Evolutionary conservation across 2,888 invertebrate genomes (phyloP), one percentile per base, ranked within the genome.

Genomic region (Andrena minutula): DNA sequence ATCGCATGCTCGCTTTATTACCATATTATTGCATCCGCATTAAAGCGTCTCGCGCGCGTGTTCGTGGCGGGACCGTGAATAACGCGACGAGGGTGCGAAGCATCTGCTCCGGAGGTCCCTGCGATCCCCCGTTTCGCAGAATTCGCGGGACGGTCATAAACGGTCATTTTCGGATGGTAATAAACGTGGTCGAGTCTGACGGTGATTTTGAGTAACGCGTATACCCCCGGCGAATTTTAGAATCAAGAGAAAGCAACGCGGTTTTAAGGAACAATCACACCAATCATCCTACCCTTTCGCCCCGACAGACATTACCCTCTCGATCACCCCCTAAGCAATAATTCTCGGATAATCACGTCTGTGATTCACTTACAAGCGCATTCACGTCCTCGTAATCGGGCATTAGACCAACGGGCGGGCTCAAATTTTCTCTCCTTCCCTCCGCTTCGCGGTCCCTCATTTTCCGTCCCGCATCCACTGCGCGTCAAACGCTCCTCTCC

Each of bases 1-100:
- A 86, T 87, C 84, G 79, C 51, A 86, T 80, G 75, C 75, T 72
- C 66, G 75, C 78, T 86, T 81, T 73, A 87, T 88, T 88, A 86
- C 71, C 86, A 82, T 87, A 88, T 87, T 85, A 85, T 81, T 72
- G 79, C 79, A 56, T 65, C 23, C 53, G 72, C 41, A 75, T 82
- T 75, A 69, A 79, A 77, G 66, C 78, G 69, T 65, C 65, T 28
- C 47, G 53, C n/a, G 64, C 73, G 73, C 69, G 80, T 74, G 81
- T 70, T 65, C 47, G 16, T 16, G 23, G 10, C 20, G 20, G 20
- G 8, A 32, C 53, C 16, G n/a, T 56, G 69, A 51, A 73, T 61
- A n/a, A 56, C 26, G 60, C 65, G 35, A 49, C 41, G 41, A 41
- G 58, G 69, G n/a, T 66, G 72, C 49, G 51, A 58, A 58, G 77